Evolutionary conservation across 2,888 invertebrate species (phyloP).

Genomic region (Shargacucullia verbasci): DNA sequence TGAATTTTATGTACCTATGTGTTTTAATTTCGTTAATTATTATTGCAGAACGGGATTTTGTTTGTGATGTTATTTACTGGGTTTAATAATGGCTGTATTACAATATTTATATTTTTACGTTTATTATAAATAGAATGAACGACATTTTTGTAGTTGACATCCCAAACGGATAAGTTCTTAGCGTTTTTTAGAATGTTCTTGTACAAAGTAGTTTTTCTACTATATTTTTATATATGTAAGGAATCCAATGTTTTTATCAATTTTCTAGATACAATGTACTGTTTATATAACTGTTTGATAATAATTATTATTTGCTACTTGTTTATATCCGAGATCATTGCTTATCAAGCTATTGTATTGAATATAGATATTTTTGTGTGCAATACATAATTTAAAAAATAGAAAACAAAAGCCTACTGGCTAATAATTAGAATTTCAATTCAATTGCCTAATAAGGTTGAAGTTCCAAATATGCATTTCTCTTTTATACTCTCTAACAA

Average conservation of each 20-base stretch:
- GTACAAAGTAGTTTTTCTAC: slow-evolving; percentile 52
- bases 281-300: slow-evolving; percentile 8
- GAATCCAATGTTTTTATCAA: slow-evolving; percentile 36
- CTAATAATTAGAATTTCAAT: too few relatives aligned
- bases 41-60: slow-evolving; percentile 21
- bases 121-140: slow-evolving; percentile 16
- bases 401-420: too few relatives aligned
- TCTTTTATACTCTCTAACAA: slow-evolving; percentile 56
- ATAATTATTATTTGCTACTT: neutral
- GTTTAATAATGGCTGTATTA: slow-evolving; percentile 43
- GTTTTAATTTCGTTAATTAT: slow-evolving; percentile 16
- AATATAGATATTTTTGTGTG: too few relatives aligned
- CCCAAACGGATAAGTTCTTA: slow-evolving; percentile 11
- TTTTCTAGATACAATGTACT: slow-evolving; percentile 25
- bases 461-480: slow-evolving; percentile 53
- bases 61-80: slow-evolving; percentile 44
- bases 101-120: slow-evolving; percentile 23
- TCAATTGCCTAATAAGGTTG: neutral
- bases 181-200: slow-evolving; percentile 39
- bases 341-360: too few relatives aligned
- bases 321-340: too few relatives aligned
- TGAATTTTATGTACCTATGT: slow-evolving; percentile 23
- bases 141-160: slow-evolving; percentile 15
- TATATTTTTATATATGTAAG: slow-evolving; percentile 48
- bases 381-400: too few relatives aligned